A percentile compares a stretch with the other conserved stretches of the same genome.
These are phyloP conservation scores for Anoplopoma fimbria DNA, from an alignment of 2,113 vertebrate species.

Conservation along the genomic window DNA sequence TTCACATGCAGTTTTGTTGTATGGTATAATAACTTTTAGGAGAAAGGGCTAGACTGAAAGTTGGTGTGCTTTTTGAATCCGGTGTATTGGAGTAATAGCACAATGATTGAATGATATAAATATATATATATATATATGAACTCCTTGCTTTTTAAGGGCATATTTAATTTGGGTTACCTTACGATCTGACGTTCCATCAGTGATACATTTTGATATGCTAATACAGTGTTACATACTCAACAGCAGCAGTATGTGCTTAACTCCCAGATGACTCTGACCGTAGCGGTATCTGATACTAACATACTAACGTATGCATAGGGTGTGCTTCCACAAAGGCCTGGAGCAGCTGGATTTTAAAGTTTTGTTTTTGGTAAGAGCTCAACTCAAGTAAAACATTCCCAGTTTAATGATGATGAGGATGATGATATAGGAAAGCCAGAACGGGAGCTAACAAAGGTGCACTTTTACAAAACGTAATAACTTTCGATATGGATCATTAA, in stretches of 20 bases:
- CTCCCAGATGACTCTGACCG: conserved; percentile 36
- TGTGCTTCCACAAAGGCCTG: conserved; percentile 16
- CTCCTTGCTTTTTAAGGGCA: conserved; percentile 42
- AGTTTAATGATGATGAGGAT: not conserved
- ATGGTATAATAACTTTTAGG: not conserved
- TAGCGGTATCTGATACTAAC: conserved; percentile 63
- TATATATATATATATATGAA: not conserved
- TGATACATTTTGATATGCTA: conserved; percentile 48
- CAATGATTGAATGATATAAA: conserved; percentile 59
- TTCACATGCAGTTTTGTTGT: not conserved
- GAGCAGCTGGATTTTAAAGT: conserved; percentile 15
- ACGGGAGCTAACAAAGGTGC: not conserved
- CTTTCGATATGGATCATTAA: not conserved
- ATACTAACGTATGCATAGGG: conserved; percentile 47
- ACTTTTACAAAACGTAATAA: not conserved
- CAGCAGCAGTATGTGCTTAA: conserved; percentile 42
- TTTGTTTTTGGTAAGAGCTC: not conserved
- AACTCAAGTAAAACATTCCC: not conserved
- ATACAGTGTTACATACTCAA: conserved; percentile 48
- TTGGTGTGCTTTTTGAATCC: conserved; percentile 50
- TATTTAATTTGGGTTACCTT: conserved; percentile 45
- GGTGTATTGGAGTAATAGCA: conserved; percentile 63
- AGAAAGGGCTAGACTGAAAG: conserved; percentile 13
- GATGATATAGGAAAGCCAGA: not conserved
- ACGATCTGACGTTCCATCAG: conserved; percentile 33